Evolutionary conservation across 2,888 invertebrate genomes (phyloP), one percentile per base, ranked within the genome.

Genomic region (Antheraea assamensis): DNA sequence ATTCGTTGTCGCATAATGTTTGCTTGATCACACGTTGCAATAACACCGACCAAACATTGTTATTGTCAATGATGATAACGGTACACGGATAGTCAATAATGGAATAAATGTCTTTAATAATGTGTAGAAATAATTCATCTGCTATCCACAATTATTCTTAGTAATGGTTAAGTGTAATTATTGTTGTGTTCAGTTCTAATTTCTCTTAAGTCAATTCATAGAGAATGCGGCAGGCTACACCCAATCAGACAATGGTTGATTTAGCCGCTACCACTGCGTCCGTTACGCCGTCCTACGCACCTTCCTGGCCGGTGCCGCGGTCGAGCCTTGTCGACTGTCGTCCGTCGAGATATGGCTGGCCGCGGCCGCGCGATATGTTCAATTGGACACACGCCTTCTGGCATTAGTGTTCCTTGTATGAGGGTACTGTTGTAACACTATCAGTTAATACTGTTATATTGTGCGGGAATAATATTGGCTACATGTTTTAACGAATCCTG

Each of bases 171-270:
- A n/a, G 3, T 30, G 27, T 71, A 35, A 71, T 21, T 49, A 71
- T 35, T 52, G 49, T 61, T 17, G 35, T 52, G 31, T 52, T 8
- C 73, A n/a, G 2, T 24, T 73, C 73, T 73, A 58, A 70, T 8
- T 24, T 72, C 17, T 71, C 55, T 21, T 71, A 74, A n/a, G 68
- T 1, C 4, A 52, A 13, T 66, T 55, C 21, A 35, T 30, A 42
- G 78, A 83, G 90, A 90, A 89, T 88, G 90, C 88, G 87, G 88
- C 87, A 83, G 83, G 89, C 86, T 89, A 88, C 88, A 89, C 87
- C 90, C 91, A 91, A 92, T 92, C 92, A 90, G 90, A 92, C 92
- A 92, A 92, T 92, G 87, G 87, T 88, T 91, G 92, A 91, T 91
- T 90, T 91, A 91, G 86, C 89, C 79, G 87, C 90, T 89, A 89